phyloP scores from a whole-genome alignment of 2,113 vertebrate genomes.

The Taxidea taxus region DNA sequence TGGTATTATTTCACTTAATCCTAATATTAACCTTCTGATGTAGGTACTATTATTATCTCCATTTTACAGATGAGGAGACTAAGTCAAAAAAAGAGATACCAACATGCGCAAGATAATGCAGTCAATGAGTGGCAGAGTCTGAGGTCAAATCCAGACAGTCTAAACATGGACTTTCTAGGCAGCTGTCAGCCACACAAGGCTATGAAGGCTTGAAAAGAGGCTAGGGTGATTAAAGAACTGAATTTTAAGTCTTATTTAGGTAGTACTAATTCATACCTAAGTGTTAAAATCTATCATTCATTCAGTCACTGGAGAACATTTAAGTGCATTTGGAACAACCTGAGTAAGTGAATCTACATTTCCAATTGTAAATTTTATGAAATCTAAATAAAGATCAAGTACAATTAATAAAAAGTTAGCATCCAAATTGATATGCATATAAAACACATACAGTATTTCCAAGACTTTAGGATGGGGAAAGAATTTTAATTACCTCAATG shows the following conservation, averaged over 20 bases:
- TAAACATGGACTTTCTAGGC: not conserved
- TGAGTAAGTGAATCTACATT: not conserved
- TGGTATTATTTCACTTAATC: not conserved
- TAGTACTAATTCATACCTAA: not conserved
- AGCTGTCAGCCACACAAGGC: not conserved
- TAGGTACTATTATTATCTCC: not conserved
- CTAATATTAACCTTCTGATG: not conserved
- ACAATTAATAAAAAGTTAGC: not conserved
- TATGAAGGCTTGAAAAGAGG: not conserved
- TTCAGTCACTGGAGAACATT: not conserved
- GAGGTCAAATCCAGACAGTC: not conserved
- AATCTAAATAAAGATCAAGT: not conserved
- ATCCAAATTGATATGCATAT: not conserved
- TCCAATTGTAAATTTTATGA: not conserved
- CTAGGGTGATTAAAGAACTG: not conserved
- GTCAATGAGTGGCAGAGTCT: not conserved
- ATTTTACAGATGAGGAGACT: not conserved
- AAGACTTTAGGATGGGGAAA: not conserved
- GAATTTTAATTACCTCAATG: not conserved
- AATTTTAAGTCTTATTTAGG: not conserved
- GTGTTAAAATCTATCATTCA: not conserved
- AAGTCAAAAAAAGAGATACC: not conserved
- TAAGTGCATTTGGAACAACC: not conserved
- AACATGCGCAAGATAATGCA: not conserved
- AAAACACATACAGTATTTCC: not conserved